A percentile compares a stretch with the other conserved stretches of the same genome.
phyloP scores from a whole-genome alignment of 2,797 vertebrate genomes.

The Pseudopleuronectes americanus region DNA sequence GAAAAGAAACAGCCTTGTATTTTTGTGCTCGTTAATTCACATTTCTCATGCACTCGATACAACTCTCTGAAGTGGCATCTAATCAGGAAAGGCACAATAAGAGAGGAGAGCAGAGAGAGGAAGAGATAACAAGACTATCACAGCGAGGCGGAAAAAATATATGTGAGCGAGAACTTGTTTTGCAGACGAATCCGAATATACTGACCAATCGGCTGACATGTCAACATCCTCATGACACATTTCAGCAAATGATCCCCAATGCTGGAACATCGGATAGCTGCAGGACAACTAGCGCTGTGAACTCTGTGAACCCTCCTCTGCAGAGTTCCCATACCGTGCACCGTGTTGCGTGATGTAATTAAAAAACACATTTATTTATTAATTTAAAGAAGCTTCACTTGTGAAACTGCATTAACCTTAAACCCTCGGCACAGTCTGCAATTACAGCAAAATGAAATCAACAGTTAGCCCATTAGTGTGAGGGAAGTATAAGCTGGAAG shows the following conservation, averaged over 20 bases:
- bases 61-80: constrained; percentile 51
- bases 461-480: background rate
- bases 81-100: constrained; percentile 51
- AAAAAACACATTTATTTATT: background rate
- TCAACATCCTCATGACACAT: constrained; percentile 1
- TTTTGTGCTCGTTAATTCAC: constrained; percentile 26
- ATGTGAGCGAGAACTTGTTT: constrained; percentile 16
- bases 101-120: constrained; percentile 38
- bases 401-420: constrained; percentile 25
- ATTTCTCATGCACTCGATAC: constrained; percentile 30
- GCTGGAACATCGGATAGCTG: background rate
- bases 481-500: background rate
- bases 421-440: background rate
- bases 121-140: constrained; percentile 60
- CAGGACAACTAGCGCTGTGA: background rate
- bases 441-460: constrained; percentile 14
- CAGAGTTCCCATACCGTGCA: background rate
- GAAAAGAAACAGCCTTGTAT: constrained; percentile 13
- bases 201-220: constrained; percentile 26
- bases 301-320: too few species aligned
- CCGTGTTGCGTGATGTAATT: background rate
- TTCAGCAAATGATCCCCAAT: constrained; percentile 3
- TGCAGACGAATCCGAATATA: constrained; percentile 24
- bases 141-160: constrained; percentile 8
- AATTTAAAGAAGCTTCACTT: constrained; percentile 5